Conservation (phyloP, 1,140 invertebrate species). For the Ephestia elutella region DNA sequence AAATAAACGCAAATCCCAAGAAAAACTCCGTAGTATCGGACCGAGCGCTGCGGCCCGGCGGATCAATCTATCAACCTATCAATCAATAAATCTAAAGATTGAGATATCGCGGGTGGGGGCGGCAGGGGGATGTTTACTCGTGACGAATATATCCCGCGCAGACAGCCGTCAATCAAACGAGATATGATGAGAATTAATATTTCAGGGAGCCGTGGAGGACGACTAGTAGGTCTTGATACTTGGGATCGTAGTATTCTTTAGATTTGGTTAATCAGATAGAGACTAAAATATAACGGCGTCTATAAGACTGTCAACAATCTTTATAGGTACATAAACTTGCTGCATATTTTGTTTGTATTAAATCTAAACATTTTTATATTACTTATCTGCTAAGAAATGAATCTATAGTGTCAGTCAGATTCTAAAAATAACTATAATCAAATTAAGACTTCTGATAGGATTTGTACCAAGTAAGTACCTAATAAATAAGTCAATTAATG, state of each 20-base stretch:
- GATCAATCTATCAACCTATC: conserved; percentile 48
- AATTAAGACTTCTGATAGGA: no score
- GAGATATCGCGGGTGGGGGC: conserved; percentile 53
- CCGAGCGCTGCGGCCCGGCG: conserved; percentile 14
- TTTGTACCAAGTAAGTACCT: no score
- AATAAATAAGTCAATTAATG: no score
- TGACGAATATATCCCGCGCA: conserved; percentile 68
- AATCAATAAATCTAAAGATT: conserved; percentile 68
- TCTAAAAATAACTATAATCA: no score
- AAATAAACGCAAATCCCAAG: conserved; percentile 4
- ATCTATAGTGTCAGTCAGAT: no score
- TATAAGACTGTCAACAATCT: no score
- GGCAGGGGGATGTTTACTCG: conserved; percentile 40
- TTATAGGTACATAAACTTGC: no score
- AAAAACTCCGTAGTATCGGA: background rate
- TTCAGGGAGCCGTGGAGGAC: conserved; percentile 33
- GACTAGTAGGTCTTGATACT: conserved; percentile 37
- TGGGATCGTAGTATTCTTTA: conserved; percentile 4
- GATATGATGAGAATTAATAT: conserved; percentile 72
- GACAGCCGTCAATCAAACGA: conserved; percentile 68
- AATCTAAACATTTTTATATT: no score
- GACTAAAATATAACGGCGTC: no score
- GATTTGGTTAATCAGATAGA: no score
- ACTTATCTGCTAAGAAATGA: no score
- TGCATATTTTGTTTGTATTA: no score